Percentiles rank a stretch among this genome's conserved stretches.
Evolutionary conservation across 2,888 invertebrate species (phyloP).

Genomic region (Cyrtodaria siliqua): DNA sequence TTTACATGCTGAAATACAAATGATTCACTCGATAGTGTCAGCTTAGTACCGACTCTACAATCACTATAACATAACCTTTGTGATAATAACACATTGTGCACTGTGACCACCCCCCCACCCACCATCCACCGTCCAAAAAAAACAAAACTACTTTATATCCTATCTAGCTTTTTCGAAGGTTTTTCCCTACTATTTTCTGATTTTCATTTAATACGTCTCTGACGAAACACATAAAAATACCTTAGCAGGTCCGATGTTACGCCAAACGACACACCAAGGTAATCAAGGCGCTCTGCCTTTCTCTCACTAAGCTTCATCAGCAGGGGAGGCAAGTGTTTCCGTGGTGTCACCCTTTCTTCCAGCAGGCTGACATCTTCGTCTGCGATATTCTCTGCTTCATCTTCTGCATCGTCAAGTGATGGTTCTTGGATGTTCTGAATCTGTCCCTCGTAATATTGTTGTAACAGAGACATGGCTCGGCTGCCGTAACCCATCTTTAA

Average conservation of each 20-base stretch:
- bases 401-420: slow-evolving; percentile 37
- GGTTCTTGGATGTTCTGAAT: slow-evolving; percentile 81
- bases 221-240: slow-evolving; percentile 87
- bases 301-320: slow-evolving; percentile 95
- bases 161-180: no score
- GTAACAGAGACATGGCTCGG: slow-evolving; percentile 93
- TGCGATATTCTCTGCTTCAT: slow-evolving; percentile 46
- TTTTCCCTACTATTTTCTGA: no score
- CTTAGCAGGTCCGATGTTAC: slow-evolving; percentile 95
- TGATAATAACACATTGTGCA: no score
- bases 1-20: no score
- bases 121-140: no score
- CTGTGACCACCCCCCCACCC: no score
- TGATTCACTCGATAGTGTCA: no score
- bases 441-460: slow-evolving; percentile 95
- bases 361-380: slow-evolving; percentile 88
- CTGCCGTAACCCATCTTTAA: slow-evolving; percentile 98
- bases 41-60: no score
- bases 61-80: no score
- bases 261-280: slow-evolving; percentile 97
- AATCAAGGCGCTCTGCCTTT: slow-evolving; percentile 90
- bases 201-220: no score
- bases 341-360: slow-evolving; percentile 91
- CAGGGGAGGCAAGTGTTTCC: slow-evolving; percentile 94
- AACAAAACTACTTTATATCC: no score